A percentile compares a stretch with the other conserved stretches of the same genome.
Evolutionary conservation across 2,113 vertebrate species (phyloP).

Genomic region (Poecile atricapillus): DNA sequence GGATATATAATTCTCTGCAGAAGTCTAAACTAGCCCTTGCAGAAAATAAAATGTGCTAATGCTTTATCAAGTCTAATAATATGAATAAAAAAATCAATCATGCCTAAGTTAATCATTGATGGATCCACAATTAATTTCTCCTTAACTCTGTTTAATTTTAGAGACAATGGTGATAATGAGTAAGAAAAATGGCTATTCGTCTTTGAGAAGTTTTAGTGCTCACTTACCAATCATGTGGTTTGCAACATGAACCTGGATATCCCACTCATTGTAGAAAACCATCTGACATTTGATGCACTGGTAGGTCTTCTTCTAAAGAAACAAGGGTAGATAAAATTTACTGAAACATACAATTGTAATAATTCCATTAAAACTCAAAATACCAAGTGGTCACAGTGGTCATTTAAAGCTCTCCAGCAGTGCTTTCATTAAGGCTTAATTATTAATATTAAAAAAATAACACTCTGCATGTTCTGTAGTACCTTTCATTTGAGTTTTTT

Average conservation of each 20-base stretch:
- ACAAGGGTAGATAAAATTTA: constrained; percentile 68
- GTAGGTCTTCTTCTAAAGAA: constrained; percentile 97
- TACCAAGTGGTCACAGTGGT: neutral
- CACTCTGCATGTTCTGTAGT: neutral
- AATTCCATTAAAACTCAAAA: constrained; percentile 2
- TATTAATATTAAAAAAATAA: neutral
- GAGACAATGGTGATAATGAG: constrained; percentile 63
- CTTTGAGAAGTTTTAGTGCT: constrained; percentile 62
- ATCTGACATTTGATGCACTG: constrained; percentile 99
- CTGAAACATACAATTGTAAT: constrained; percentile 34
- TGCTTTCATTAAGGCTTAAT: neutral
- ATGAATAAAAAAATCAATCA: constrained; percentile 74
- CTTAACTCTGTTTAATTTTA: constrained; percentile 76
- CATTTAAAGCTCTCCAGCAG: constrained; percentile 17
- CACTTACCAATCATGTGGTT: constrained; percentile 99
- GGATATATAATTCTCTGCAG: constrained; percentile 77
- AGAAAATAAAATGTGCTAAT: constrained; percentile 78
- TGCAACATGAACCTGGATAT: constrained; percentile 99
- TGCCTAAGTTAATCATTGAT: constrained; percentile 71
- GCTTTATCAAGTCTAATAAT: constrained; percentile 75
- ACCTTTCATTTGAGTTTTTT: neutral
- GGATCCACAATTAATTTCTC: constrained; percentile 77
- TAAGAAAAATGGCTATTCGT: constrained; percentile 53
- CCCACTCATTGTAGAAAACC: constrained; percentile 99
- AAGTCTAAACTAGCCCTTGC: constrained; percentile 82